These are phyloP conservation scores for Drosophila quadrilineata DNA, from an alignment of 1,140 invertebrate genomes.

Conservation along the genomic window DNA sequence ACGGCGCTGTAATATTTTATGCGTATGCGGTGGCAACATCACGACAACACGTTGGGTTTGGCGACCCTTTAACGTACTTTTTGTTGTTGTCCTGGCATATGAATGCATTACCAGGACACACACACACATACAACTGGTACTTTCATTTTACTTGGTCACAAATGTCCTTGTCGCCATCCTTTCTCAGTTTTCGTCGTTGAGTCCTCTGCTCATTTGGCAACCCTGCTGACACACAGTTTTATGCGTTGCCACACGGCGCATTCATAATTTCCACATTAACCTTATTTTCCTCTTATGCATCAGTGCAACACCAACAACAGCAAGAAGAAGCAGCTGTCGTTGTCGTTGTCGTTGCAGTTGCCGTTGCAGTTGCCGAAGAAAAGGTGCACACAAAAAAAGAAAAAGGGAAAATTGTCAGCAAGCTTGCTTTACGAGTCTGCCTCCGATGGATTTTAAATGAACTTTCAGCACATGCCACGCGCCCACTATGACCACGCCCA, in stretches of 20 bases:
- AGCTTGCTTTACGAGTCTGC: slow-evolving; percentile 33
- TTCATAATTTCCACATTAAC: slow-evolving; percentile 69
- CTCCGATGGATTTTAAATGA: slow-evolving; percentile 76
- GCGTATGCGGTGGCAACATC: slow-evolving; percentile 22
- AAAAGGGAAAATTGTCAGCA: slow-evolving; percentile 58
- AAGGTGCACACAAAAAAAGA: no score
- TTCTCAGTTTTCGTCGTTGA: background rate
- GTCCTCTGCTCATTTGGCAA: slow-evolving; percentile 19
- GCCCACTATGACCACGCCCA: slow-evolving; percentile 6
- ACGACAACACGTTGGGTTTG: background rate
- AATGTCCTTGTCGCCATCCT: slow-evolving; percentile 25
- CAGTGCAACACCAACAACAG: no score
- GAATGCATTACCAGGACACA: slow-evolving; percentile 51
- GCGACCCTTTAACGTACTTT: slow-evolving; percentile 5
- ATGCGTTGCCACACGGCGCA: slow-evolving; percentile 21
- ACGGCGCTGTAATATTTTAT: slow-evolving; percentile 72
- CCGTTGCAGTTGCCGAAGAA: no score
- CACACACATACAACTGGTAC: slow-evolving; percentile 19
- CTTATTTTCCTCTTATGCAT: slow-evolving; percentile 71
- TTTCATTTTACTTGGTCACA: slow-evolving; percentile 57
- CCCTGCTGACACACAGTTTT: background rate
- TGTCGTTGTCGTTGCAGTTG: no score
- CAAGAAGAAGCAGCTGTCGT: no score
- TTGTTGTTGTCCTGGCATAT: slow-evolving; percentile 54
- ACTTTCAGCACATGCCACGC: slow-evolving; percentile 74